Conservation (phyloP, 2,113 vertebrate genomes). For the Xerus inauris region DNA sequence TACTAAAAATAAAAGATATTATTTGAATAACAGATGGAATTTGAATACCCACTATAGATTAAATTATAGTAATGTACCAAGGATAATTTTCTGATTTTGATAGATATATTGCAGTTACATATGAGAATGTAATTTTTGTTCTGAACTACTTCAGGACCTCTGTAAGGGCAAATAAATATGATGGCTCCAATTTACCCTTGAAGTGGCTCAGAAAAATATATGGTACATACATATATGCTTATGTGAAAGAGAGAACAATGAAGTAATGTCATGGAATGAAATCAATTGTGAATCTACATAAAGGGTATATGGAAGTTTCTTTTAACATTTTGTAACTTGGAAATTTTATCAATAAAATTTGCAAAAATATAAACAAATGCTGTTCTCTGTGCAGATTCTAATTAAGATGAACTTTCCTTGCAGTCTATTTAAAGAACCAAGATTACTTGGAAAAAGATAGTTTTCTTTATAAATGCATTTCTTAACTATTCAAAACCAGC, state of each 20-base stretch:
- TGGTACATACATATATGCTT: accelerated
- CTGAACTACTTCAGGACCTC: neutral
- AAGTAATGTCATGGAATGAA: neutral
- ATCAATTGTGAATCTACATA: neutral
- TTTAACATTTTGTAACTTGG: neutral
- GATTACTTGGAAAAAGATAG: neutral
- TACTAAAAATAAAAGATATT: neutral
- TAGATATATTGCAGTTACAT: neutral
- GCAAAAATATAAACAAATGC: neutral
- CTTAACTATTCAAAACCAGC: neutral
- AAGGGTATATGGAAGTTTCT: neutral
- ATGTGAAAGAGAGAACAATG: neutral
- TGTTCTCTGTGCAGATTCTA: neutral
- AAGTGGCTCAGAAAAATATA: conserved; percentile 7
- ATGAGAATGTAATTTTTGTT: neutral
- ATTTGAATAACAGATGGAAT: neutral
- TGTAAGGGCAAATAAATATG: neutral
- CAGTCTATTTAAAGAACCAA: neutral
- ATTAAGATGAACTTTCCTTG: neutral
- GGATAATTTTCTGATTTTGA: conserved; percentile 1
- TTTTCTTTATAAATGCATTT: conserved; percentile 31
- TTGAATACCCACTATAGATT: neutral
- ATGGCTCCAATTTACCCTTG: neutral
- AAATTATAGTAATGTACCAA: neutral
- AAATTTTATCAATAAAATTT: conserved; percentile 18